Evolutionary conservation across 2,113 vertebrate species (phyloP).

Genomic region (Naja naja): DNA sequence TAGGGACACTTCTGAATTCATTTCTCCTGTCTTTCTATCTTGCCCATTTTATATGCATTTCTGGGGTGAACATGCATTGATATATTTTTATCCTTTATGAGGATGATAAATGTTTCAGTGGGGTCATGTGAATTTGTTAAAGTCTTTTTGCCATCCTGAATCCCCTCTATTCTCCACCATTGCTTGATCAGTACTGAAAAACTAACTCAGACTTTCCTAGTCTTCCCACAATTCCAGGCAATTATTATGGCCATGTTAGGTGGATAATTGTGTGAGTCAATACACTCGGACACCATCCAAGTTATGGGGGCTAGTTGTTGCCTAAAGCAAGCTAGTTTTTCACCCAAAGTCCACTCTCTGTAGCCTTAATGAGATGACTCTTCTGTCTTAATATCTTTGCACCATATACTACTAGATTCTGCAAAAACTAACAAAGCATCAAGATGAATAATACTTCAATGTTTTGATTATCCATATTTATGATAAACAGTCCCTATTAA

Average conservation of each 20-base stretch:
- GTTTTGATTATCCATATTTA: neutral
- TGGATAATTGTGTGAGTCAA: neutral
- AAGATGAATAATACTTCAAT: neutral
- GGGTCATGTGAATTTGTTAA: neutral
- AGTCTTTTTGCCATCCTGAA: neutral
- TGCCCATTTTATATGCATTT: neutral
- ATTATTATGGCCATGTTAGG: neutral
- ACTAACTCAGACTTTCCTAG: neutral
- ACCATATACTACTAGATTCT: neutral
- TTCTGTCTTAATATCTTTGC: neutral
- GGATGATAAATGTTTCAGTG: neutral
- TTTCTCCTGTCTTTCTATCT: neutral
- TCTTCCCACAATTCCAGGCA: neutral
- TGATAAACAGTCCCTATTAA: neutral
- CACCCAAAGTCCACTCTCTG: neutral
- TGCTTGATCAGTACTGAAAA: neutral
- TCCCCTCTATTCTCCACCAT: neutral
- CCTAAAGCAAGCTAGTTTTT: neutral
- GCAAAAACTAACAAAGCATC: neutral
- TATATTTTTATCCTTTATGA: neutral
- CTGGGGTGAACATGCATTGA: neutral
- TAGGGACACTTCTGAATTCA: neutral
- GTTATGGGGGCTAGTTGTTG: neutral
- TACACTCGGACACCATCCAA: neutral
- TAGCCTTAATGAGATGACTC: neutral